Percentiles rank a stretch among this genome's conserved stretches.
These are phyloP conservation scores for Noctua fimbriata DNA, from an alignment of 2,888 invertebrate genomes.

Conservation along the genomic window DNA sequence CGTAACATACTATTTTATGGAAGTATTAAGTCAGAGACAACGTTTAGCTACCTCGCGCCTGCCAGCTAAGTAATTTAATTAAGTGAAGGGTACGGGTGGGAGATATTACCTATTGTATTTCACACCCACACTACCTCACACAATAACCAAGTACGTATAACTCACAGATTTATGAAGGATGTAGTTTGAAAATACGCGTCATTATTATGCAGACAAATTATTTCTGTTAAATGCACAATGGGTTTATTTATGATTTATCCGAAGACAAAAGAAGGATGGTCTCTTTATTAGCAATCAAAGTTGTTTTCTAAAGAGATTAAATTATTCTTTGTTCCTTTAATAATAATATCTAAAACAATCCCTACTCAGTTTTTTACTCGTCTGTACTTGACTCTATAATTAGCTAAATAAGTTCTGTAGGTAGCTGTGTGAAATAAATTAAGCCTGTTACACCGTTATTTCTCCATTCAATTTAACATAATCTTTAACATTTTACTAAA, in stretches of 20 bases:
- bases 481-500: slow-evolving; percentile 72
- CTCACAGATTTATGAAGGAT: slow-evolving; percentile 54
- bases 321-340: slow-evolving; percentile 7
- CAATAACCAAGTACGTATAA: slow-evolving; percentile 15
- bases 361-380: background rate
- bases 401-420: background rate
- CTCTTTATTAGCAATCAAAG: background rate
- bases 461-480: slow-evolving; percentile 65
- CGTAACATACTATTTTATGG: slow-evolving; percentile 55
- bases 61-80: slow-evolving; percentile 64
- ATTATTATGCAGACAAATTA: slow-evolving; percentile 27
- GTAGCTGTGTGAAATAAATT: slow-evolving; percentile 43
- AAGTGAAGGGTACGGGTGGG: slow-evolving; percentile 60
- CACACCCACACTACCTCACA: slow-evolving; percentile 42
- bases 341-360: background rate
- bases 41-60: slow-evolving; percentile 56
- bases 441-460: slow-evolving; percentile 47
- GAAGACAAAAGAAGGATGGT: slow-evolving; percentile 24
- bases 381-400: slow-evolving; percentile 15
- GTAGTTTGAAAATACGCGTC: slow-evolving; percentile 53
- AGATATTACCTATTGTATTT: slow-evolving; percentile 53
- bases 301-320: background rate
- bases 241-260: slow-evolving; percentile 20
- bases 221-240: slow-evolving; percentile 36
- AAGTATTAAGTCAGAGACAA: slow-evolving; percentile 60